These are phyloP conservation scores for Cheirogaleus medius DNA, from an alignment of 2,113 vertebrate species.

Conservation along the genomic window DNA sequence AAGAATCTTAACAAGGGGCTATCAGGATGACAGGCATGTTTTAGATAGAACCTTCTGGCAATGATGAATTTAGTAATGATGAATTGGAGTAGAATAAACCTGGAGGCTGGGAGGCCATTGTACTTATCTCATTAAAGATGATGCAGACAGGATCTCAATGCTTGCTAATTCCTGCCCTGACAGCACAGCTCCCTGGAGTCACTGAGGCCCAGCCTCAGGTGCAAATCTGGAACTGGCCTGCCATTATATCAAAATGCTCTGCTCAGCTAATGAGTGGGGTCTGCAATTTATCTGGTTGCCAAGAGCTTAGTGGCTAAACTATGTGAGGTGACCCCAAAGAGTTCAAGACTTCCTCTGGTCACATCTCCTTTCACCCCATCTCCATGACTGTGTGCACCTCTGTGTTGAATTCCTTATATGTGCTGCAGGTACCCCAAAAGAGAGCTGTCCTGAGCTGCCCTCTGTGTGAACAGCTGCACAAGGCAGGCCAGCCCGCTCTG, in stretches of 20 bases:
- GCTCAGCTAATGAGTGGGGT: not conserved
- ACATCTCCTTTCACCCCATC: not conserved
- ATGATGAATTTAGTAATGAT: not conserved
- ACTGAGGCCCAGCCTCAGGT: not conserved
- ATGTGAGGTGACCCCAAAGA: not conserved
- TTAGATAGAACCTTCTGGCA: not conserved
- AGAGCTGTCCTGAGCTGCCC: not conserved
- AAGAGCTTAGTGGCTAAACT: not conserved
- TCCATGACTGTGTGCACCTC: not conserved
- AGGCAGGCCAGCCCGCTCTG: not conserved
- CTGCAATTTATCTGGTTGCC: not conserved
- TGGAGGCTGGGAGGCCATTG: not conserved
- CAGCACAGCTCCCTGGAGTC: not conserved
- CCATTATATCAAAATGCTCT: not conserved
- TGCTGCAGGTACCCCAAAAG: not conserved
- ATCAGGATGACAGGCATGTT: not conserved
- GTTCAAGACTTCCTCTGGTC: not conserved
- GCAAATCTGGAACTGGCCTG: not conserved
- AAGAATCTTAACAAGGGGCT: not conserved
- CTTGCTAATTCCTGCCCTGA: not conserved
- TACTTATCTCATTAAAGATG: not conserved
- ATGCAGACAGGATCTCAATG: not conserved
- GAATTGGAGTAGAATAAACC: not conserved
- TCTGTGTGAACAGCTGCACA: not conserved
- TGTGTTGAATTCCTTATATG: not conserved